A percentile compares a stretch with the other conserved stretches of the same genome.
phyloP scores from a whole-genome alignment of 2,888 invertebrate genomes.

The Empis stercorea region DNA sequence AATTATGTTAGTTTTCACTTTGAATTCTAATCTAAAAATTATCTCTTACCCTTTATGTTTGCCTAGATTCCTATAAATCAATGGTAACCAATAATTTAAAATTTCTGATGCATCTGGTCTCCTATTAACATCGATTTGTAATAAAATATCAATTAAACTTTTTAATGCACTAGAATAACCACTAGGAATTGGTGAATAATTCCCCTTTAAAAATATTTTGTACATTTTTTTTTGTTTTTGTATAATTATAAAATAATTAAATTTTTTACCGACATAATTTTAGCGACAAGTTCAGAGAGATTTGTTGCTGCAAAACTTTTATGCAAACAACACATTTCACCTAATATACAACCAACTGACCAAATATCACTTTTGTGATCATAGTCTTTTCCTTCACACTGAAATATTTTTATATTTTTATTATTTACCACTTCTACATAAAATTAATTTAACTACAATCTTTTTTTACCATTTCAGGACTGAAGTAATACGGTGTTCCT shows the following conservation, averaged over 20 bases:
- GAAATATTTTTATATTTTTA: neutral
- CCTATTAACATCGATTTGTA: conserved; percentile 46
- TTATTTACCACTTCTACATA: no score
- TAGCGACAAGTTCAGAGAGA: conserved; percentile 56
- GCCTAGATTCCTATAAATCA: conserved; percentile 34
- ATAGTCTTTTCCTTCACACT: conserved; percentile 65
- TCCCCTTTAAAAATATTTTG: conserved; percentile 41
- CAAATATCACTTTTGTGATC: conserved; percentile 67
- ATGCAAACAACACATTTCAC: conserved; percentile 58
- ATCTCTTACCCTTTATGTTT: conserved; percentile 29
- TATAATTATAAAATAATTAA: no score
- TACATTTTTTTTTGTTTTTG: no score
- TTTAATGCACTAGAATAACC: conserved; percentile 51
- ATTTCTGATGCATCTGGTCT: conserved; percentile 51
- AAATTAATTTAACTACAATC: neutral
- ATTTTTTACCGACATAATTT: conserved; percentile 57
- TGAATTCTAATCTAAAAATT: neutral
- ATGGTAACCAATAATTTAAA: conserved; percentile 40
- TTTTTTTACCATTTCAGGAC: conserved; percentile 52
- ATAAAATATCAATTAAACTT: conserved; percentile 46
- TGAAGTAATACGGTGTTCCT: conserved; percentile 62
- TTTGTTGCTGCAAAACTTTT: conserved; percentile 62
- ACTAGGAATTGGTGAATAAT: conserved; percentile 51
- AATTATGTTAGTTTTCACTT: neutral
- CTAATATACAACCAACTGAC: conserved; percentile 64